These are phyloP conservation scores for Sebastes schlegelii DNA, from an alignment of 2,113 vertebrate species.

Conservation along the genomic window DNA sequence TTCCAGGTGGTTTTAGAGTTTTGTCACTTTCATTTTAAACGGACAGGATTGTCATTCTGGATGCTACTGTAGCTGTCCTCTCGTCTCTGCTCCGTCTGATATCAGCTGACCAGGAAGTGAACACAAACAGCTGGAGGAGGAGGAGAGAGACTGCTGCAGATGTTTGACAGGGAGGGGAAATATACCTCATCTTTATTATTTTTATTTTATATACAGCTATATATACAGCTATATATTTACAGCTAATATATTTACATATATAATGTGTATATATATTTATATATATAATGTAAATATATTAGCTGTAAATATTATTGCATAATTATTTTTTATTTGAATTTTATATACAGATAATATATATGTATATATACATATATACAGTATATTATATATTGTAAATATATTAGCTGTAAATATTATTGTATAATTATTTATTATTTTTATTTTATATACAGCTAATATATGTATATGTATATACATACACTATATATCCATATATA, in stretches of 20 bases:
- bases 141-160: slow-evolving; percentile 25
- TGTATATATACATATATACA: too few relatives aligned
- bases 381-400: too few relatives aligned
- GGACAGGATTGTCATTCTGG: slow-evolving; percentile 31
- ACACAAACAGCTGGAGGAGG: slow-evolving; percentile 55
- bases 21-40: slow-evolving; percentile 34
- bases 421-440: not conserved
- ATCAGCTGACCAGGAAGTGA: slow-evolving; percentile 79
- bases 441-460: not conserved
- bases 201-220: not conserved
- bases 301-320: too few relatives aligned
- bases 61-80: slow-evolving; percentile 14
- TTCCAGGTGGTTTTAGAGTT: not conserved
- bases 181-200: not conserved
- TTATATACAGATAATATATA: too few relatives aligned
- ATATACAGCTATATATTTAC: too few relatives aligned
- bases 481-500: too few relatives aligned
- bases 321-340: too few relatives aligned
- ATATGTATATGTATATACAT: too few relatives aligned
- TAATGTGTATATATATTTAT: too few relatives aligned
- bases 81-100: slow-evolving; percentile 21
- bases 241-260: too few relatives aligned
- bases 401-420: too few relatives aligned
- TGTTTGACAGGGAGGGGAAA: slow-evolving; percentile 6
- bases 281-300: not conserved